A percentile compares a stretch with the other conserved stretches of the same genome.
phyloP scores from a whole-genome alignment of 1,140 invertebrate genomes.

The Bombus confusus region DNA sequence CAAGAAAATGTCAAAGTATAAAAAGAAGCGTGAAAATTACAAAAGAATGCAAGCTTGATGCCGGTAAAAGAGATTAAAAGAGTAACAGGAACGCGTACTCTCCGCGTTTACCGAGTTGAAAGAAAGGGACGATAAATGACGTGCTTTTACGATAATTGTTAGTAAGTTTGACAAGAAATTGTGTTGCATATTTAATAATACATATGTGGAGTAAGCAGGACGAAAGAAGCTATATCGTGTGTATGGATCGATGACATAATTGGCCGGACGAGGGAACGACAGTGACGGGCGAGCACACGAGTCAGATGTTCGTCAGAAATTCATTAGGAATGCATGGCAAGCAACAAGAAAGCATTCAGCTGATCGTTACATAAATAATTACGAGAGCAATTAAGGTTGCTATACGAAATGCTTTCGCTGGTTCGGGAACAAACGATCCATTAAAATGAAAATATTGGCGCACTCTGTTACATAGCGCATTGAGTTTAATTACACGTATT shows the following conservation, averaged over 20 bases:
- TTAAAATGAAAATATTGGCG: background rate
- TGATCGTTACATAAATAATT: conserved; percentile 55
- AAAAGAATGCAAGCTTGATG: background rate
- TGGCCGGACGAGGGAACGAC: background rate
- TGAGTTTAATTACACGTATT: background rate
- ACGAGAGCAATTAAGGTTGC: conserved; percentile 14
- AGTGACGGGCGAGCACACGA: background rate
- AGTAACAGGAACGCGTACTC: background rate
- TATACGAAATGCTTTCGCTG: conserved; percentile 29
- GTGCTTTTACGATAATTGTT: background rate
- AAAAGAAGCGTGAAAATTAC: background rate
- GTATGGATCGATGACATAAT: conserved; percentile 28
- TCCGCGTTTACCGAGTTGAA: background rate
- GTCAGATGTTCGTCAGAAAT: conserved; percentile 21
- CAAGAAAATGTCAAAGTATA: background rate
- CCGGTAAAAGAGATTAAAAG: background rate
- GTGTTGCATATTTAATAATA: background rate
- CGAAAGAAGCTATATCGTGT: background rate
- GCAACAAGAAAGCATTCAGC: conserved; percentile 8
- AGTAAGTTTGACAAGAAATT: background rate
- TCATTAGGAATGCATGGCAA: conserved; percentile 32
- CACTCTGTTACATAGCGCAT: no score
- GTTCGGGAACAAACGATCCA: background rate
- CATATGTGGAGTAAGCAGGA: background rate
- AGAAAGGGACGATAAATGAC: background rate